Conservation (phyloP, 2,797 vertebrate genomes). For the Cynodonichthys magdalenae region DNA sequence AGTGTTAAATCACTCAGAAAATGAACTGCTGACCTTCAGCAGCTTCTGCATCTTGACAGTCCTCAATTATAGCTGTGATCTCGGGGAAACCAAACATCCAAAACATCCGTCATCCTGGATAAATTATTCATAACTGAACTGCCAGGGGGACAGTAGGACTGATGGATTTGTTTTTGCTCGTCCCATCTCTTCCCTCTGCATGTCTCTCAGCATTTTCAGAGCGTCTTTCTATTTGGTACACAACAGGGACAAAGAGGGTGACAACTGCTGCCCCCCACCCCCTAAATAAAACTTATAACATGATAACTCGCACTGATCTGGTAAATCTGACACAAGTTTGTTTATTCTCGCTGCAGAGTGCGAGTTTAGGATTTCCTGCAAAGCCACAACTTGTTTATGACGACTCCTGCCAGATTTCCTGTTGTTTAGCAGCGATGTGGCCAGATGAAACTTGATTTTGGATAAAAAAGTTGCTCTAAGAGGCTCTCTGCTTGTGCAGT, state of each 20-base stretch:
- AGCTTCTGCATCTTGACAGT: constrained; percentile 40
- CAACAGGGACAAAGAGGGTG: constrained; percentile 49
- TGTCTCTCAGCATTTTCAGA: constrained; percentile 51
- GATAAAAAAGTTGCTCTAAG: not conserved
- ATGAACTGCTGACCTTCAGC: constrained; percentile 58
- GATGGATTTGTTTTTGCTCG: constrained; percentile 71
- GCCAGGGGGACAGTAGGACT: constrained; percentile 64
- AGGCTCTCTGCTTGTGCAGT: not conserved
- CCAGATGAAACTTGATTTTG: not conserved
- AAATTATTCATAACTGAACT: constrained; percentile 73
- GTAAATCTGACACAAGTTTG: constrained; percentile 13
- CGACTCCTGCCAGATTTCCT: not conserved
- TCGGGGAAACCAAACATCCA: constrained; percentile 49
- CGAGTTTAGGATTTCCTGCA: constrained; percentile 11
- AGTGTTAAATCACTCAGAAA: constrained; percentile 10
- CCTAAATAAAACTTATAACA: constrained; percentile 54
- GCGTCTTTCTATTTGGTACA: constrained; percentile 61
- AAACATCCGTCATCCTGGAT: constrained; percentile 70
- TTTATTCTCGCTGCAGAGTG: constrained; percentile 20
- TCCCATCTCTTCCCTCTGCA: constrained; percentile 62
- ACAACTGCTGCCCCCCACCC: constrained; percentile 37
- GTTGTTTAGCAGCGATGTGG: not conserved
- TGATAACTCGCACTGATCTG: constrained; percentile 26
- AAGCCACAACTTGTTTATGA: constrained; percentile 3
- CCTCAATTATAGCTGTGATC: constrained; percentile 61